A percentile compares a stretch with the other conserved stretches of the same genome.
phyloP scores from a whole-genome alignment of 2,888 invertebrate genomes.

The Coelopa pilipes region DNA sequence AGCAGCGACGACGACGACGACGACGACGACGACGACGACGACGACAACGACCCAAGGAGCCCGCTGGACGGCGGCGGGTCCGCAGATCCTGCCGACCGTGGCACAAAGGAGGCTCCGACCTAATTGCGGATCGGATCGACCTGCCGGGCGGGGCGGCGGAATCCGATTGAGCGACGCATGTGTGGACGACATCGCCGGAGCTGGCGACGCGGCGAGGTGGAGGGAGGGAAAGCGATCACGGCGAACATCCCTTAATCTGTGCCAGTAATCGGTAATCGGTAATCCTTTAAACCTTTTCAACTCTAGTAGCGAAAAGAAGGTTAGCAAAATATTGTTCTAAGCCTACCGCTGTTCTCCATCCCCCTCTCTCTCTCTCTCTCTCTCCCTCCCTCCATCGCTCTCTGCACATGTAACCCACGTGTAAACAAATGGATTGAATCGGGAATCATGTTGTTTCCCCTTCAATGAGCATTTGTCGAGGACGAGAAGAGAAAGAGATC shows the following conservation, averaged over 20 bases:
- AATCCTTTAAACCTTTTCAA: conserved; percentile 65
- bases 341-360: conserved; percentile 6
- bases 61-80: conserved; percentile 51
- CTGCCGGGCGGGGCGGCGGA: conserved; percentile 34
- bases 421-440: conserved; percentile 7
- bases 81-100: conserved; percentile 44
- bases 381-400: background rate
- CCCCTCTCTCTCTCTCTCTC: background rate
- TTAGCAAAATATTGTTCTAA: conserved; percentile 60
- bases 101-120: conserved; percentile 51
- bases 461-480: conserved; percentile 58
- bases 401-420: conserved; percentile 17
- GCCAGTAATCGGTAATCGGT: conserved; percentile 64
- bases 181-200: background rate
- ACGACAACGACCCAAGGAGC: conserved; percentile 29
- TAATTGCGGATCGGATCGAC: conserved; percentile 53
- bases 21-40: conserved; percentile 37
- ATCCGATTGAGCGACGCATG: conserved; percentile 40
- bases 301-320: conserved; percentile 59
- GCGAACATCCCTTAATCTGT: conserved; percentile 66
- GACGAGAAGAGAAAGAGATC: conserved; percentile 2
- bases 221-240: background rate
- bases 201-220: background rate
- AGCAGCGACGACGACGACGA: conserved; percentile 40
- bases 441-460: conserved; percentile 55